Evolutionary conservation across 2,797 vertebrate genomes (phyloP).

Genomic region (Acomys russatus): DNA sequence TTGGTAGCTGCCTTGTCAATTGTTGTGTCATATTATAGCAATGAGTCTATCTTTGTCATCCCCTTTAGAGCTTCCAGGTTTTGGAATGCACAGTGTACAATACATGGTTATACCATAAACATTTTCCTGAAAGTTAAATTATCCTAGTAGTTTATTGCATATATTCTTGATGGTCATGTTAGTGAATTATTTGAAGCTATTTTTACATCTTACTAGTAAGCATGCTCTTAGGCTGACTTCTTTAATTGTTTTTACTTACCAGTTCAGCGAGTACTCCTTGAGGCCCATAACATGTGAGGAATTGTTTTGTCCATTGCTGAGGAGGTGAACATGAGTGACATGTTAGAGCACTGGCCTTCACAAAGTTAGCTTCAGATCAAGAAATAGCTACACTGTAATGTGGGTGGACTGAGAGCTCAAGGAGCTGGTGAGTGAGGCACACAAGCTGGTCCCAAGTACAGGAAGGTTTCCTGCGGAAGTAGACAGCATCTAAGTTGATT

Average conservation of each 20-base stretch:
- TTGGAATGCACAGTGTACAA: background rate
- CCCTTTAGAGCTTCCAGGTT: background rate
- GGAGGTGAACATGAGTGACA: background rate
- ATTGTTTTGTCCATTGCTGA: background rate
- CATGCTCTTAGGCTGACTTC: background rate
- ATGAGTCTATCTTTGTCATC: background rate
- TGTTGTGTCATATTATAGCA: background rate
- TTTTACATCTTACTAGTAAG: background rate
- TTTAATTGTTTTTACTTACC: background rate
- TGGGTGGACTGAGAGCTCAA: background rate
- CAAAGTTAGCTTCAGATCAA: slow-evolving; percentile 3
- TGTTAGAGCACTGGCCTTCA: background rate
- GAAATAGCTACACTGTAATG: background rate
- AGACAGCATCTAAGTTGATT: background rate
- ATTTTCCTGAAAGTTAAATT: slow-evolving; percentile 8
- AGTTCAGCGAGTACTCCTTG: background rate
- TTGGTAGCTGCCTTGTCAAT: background rate
- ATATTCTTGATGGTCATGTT: background rate
- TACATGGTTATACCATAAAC: background rate
- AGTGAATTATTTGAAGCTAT: background rate
- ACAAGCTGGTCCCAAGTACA: background rate
- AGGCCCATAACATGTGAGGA: background rate
- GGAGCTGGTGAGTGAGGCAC: background rate
- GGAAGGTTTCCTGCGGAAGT: background rate
- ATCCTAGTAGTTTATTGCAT: background rate